Percentiles rank a stretch among this genome's conserved stretches.
Conservation (phyloP, 2,888 invertebrate species). For the Volucella bombylans region DNA sequence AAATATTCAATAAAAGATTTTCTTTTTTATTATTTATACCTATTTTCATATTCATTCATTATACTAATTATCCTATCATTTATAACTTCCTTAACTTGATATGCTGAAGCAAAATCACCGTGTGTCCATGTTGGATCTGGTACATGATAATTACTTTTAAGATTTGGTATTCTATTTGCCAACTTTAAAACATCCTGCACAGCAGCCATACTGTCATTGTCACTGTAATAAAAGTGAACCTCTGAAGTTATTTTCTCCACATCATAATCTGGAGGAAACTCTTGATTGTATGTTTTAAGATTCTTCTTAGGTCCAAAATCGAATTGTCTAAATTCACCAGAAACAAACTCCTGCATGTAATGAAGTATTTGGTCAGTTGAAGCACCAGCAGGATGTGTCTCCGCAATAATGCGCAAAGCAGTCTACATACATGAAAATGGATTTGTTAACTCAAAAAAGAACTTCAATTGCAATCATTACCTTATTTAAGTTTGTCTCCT, state of each 20-base stretch:
- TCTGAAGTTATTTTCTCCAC: slow-evolving; percentile 75
- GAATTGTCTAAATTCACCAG: slow-evolving; percentile 77
- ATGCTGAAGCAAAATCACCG: slow-evolving; percentile 75
- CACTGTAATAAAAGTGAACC: slow-evolving; percentile 78
- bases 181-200: slow-evolving; percentile 77
- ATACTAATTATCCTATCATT: slow-evolving; percentile 77
- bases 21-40: background rate
- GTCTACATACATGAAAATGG: slow-evolving; percentile 72
- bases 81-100: slow-evolving; percentile 73
- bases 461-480: slow-evolving; percentile 43
- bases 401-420: slow-evolving; percentile 75
- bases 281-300: slow-evolving; percentile 74
- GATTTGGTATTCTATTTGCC: slow-evolving; percentile 75
- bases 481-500: slow-evolving; percentile 75
- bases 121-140: slow-evolving; percentile 77
- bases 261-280: slow-evolving; percentile 77
- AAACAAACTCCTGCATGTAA: slow-evolving; percentile 77
- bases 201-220: slow-evolving; percentile 77
- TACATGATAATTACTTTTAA: slow-evolving; percentile 74
- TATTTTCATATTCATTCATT: slow-evolving; percentile 75
- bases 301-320: slow-evolving; percentile 78
- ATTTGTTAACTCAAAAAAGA: no score
- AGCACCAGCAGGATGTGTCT: slow-evolving; percentile 78
- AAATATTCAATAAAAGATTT: background rate
- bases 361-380: slow-evolving; percentile 79